These are phyloP conservation scores for Etheostoma spectabile DNA, from an alignment of 2,113 vertebrate species.

Conservation along the genomic window DNA sequence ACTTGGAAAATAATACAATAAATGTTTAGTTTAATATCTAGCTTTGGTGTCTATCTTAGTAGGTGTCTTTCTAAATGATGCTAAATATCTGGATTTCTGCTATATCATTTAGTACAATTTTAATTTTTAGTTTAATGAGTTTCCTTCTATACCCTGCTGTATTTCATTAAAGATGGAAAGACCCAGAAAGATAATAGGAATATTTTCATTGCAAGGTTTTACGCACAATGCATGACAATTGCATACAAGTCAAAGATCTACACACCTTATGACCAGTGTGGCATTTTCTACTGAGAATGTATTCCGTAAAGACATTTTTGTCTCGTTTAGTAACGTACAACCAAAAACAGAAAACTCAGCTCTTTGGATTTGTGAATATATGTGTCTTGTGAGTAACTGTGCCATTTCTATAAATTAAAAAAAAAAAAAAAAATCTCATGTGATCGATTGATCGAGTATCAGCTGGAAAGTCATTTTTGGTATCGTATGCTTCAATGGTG, in stretches of 20 bases:
- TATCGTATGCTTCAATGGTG: constrained; percentile 54
- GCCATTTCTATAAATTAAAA: constrained; percentile 50
- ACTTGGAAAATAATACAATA: constrained; percentile 31
- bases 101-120: not conserved
- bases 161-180: constrained; percentile 8
- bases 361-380: constrained; percentile 73
- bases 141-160: constrained; percentile 7
- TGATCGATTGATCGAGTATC: constrained; percentile 46
- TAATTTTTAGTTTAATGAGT: not conserved
- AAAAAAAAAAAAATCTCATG: constrained; percentile 22
- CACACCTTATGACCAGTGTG: constrained; percentile 42
- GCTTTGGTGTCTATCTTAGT: constrained; percentile 42
- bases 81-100: constrained; percentile 20
- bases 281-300: constrained; percentile 72
- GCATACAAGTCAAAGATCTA: constrained; percentile 20
- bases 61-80: constrained; percentile 46
- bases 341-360: constrained; percentile 44
- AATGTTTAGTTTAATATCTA: constrained; percentile 46
- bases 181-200: not conserved
- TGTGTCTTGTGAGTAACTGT: constrained; percentile 64
- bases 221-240: constrained; percentile 46
- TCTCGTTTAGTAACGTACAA: constrained; percentile 54
- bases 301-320: constrained; percentile 52
- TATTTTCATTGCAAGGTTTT: constrained; percentile 38
- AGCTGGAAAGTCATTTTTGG: constrained; percentile 47